Base-by-base conservation (phyloP, 2,797 vertebrate species). In the Sebastes glaucus region DNA sequence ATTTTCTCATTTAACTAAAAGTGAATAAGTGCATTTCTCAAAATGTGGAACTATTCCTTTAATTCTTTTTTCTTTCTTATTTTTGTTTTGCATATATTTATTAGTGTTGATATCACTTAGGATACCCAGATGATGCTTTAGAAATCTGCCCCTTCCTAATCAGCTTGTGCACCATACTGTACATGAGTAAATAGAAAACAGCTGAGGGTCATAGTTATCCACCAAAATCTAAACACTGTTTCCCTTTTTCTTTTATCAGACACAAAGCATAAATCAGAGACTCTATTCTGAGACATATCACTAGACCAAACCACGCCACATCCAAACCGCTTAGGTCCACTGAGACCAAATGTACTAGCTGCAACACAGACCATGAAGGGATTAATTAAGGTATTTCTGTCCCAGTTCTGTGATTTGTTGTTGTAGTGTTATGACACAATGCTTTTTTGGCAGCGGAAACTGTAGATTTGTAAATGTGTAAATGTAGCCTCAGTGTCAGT, bases 301-400 rank as follows among this genome's bases (percentile, higher is more conserved):
- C 62, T 65, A 62, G 59, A 77, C 85, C 80, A 81, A 85, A 75
- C 64, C 52, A 63, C 63, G 20, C 35, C 68, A 78, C 59, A 81
- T 81, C 70, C 38, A 25, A 74, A 81, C 75, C 46, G 66, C 67
- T 72, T 20, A 62, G 80, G 81, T 90, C 85, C 73, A 60, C 60
- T 30, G 80, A 87, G 85, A 87, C 80, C 67, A 74, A 76, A 80
- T 87, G 80, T 78, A 72, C 81, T 65, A 74, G 67, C 78, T 87
- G 86, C 79, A 81, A 70, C 63, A 66, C 69, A 63, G 74, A 83
- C 64, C 74, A 81, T 85, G 30, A 85, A 88, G 80, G 82, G 76
- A 90, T 74, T 87, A 22, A 86, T 78, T 59, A 80, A 86, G 65
- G 52, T 71, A 18, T 69, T 87, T 81, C 70, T 84, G 68, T 85